Evolutionary conservation across 2,888 invertebrate genomes (phyloP), one percentile per base, ranked within the genome.

Genomic region (Hedya salicella): DNA sequence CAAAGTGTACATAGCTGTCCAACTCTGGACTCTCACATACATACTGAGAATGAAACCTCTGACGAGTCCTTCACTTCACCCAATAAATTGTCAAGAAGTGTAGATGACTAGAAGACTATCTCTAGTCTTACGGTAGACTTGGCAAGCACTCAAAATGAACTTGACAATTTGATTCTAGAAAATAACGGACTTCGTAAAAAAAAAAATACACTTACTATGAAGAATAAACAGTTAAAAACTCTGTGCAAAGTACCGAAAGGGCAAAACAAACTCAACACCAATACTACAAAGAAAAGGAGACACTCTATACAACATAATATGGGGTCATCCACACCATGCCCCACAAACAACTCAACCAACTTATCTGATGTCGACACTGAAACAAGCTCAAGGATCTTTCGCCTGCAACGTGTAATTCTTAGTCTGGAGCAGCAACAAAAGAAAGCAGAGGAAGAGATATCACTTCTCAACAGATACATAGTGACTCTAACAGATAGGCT

Each of bases 171-270:
- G 40, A 40, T 40, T 40, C n/a, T 40, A 40, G 40, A 40, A 40
- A 40, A 40, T 40, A 40, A 40, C 14, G 40, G n/a, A 40, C 40
- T 40, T 40, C 40, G 40, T n/a, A 11, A n/a, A 40, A 13, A 40
- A n/a, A n/a, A n/a, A 2, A 40, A 13, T 14, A 40, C 40, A n/a
- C 40, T 40, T 40, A 40, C 40, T 40, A 40, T 40, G 40, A 40
- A 40, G 14, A 40, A 40, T 40, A 40, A 40, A n/a, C 40, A 40
- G 14, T 14, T 40, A 40, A 13, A 40, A n/a, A n/a, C 3, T 40
- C 4, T 40, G 4, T 40, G 40, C 14, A 13, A 40, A 40, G 4
- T 3, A 40, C 40, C 40, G 11, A 3, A 13, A 14, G 40, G 13
- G 5, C 11, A 40, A 40, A 40, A 40, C 4, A 40, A 14, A n/a